Base-by-base conservation (phyloP, 2,888 invertebrate species). In the Andrena haemorrhoa region DNA sequence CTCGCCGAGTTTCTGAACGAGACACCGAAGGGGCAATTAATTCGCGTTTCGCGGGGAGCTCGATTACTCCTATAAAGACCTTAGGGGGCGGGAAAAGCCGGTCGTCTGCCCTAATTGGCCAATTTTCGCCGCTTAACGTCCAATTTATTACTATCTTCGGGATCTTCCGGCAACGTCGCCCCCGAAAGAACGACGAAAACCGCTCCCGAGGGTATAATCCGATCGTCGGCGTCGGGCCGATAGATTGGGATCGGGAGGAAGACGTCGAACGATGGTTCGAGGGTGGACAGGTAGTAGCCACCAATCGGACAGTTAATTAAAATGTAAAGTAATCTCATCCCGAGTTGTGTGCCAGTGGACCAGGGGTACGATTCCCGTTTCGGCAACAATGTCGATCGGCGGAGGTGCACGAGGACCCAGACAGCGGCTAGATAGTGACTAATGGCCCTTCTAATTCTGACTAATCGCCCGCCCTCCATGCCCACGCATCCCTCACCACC, bases 41-140 rank as follows among this genome's bases (percentile, higher is more conserved):
- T 90, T 90, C 90, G 84, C 86, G 88, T 87, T 88, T 89, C 89
- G 88, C 85, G 87, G 88, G 82, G 81, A 89, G 87, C 77, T 89
- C 89, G 89, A 89, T 89, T 89, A 87, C 90, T 86, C 85, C 86
- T 88, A 88, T 89, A 90, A 91, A 91, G 89, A 90, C 89, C 89
- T 89, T 83, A 86, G 85, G 86, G 56, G 87, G 82, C 83, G 86
- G 87, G 89, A 91, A 92, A 91, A 92, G 91, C 89, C 87, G 89
- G 85, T 85, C 86, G 87, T 86, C 89, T 88, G 82, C 86, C 84
- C 90, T 92, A 92, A 92, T 92, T 92, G 92, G 91, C 87, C 91
- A 92, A 92, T 92, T 92, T 92, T 92, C 92, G 84, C 89, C 89
- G 91, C 89, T 92, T 90, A 92, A 91, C 91, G 89, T 92, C 90